Base-by-base conservation (phyloP, 2,888 invertebrate genomes). In the Rotaria socialis region DNA sequence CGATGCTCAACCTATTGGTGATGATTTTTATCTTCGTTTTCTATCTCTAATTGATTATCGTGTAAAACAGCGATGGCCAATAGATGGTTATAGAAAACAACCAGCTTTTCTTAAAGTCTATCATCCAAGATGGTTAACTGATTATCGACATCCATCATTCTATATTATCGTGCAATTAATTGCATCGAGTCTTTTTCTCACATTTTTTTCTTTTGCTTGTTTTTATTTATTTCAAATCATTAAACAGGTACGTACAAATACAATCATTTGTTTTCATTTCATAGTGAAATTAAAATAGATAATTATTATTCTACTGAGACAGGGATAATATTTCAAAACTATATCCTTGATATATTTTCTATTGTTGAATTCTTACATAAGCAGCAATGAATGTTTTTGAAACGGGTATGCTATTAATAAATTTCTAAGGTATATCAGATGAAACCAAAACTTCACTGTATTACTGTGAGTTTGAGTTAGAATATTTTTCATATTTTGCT, bases 81-180 rank as follows among this genome's bases (percentile, higher is more conserved):
- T 35, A 41, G 19, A 67, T 67, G 35, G 67, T 67, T 14, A n/a
- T 22, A 19, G n/a, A 80, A 24, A 80, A 47, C 43, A 80, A 47
- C 80, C 80, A 80, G 80, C 80, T 24, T 80, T 80, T 80, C 24
- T 80, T 47, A 80, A 80, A 80, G 47, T 80, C 3, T 80, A 80
- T 47, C 80, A 80, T 80, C 80, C 80, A n/a, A 24, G 80, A 80
- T 80, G 80, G 80, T 80, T 80, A 80, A 24, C 47, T n/a, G 4
- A 5, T 80, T 80, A 80, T 47, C 14, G 47, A 19, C 24, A 80
- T 47, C 80, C 47, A 47, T 80, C 80, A n/a, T 41, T 80, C n/a
- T 80, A 80, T 47, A 19, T 80, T 4, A 47, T 80, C 11, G n/a
- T 14, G 6, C 80, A 80, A 80, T 47, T 80, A 24, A 3, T 80